Evolutionary conservation across 2,113 vertebrate genomes (phyloP).

Genomic region (Probosciger aterrimus): DNA sequence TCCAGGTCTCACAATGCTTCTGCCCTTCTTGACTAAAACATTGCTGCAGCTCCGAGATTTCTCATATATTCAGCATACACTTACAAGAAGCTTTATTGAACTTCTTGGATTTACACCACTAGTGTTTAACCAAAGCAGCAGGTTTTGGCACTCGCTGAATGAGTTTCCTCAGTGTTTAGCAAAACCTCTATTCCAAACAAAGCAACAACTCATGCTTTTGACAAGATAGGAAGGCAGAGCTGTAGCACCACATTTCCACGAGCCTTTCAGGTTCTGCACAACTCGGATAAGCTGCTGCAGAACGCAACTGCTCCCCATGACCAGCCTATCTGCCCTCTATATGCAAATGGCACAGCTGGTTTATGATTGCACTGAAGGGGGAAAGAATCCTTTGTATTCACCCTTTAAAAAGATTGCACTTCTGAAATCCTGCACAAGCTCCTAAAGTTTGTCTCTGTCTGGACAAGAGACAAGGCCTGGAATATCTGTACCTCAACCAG

Average conservation of each 20-base stretch:
- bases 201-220: background rate
- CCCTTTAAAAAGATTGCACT: background rate
- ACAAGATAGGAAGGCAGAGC: background rate
- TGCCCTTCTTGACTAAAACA: background rate
- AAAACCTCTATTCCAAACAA: background rate
- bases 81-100: background rate
- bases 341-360: background rate
- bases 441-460: background rate
- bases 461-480: background rate
- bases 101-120: background rate
- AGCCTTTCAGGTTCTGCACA: background rate
- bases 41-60: background rate
- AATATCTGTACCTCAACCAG: background rate
- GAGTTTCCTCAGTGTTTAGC: background rate
- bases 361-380: too few species aligned
- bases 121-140: background rate
- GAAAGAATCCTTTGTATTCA: background rate
- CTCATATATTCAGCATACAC: background rate
- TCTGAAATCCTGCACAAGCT: background rate
- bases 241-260: background rate
- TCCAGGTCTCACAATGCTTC: background rate
- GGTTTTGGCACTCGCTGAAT: background rate
- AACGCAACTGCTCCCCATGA: fast-evolving
- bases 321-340: fast-evolving
- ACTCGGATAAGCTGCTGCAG: background rate